Conservation (phyloP, 2,113 vertebrate species). For the Pica pica region DNA sequence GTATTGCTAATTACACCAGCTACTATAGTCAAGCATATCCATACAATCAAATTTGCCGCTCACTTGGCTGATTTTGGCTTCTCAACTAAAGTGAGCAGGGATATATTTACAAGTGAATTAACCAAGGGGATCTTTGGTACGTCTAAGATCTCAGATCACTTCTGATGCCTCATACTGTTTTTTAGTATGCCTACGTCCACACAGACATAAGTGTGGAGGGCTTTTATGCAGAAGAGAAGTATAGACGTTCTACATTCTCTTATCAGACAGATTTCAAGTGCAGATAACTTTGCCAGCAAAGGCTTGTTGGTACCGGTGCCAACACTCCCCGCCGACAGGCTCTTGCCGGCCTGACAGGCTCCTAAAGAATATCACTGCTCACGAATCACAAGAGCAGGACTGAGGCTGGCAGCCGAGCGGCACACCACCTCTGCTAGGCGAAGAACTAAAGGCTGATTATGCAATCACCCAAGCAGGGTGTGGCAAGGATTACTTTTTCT, state of each 20-base stretch:
- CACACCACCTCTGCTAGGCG: background rate
- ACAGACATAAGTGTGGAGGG: fast-evolving
- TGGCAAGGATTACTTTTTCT: background rate
- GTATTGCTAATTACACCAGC: background rate
- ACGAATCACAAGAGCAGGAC: fast-evolving
- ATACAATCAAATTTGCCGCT: background rate
- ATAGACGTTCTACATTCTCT: fast-evolving
- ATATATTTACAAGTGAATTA: background rate
- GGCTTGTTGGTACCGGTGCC: fast-evolving
- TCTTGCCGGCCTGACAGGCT: background rate
- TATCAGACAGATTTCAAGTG: background rate
- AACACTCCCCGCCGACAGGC: fast-evolving
- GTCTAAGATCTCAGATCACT: background rate
- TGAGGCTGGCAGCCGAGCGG: fast-evolving
- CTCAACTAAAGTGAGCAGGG: background rate
- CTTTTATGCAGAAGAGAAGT: fast-evolving
- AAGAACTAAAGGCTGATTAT: fast-evolving
- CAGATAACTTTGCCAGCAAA: background rate
- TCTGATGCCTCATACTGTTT: background rate
- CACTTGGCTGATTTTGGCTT: background rate
- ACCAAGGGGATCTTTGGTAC: background rate
- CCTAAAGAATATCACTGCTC: fast-evolving
- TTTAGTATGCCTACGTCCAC: background rate
- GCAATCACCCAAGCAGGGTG: fast-evolving
- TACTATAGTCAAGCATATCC: background rate